Conservation (phyloP, 53 echinoderm and acorn worm species). For the Zoroaster sp. region DNA sequence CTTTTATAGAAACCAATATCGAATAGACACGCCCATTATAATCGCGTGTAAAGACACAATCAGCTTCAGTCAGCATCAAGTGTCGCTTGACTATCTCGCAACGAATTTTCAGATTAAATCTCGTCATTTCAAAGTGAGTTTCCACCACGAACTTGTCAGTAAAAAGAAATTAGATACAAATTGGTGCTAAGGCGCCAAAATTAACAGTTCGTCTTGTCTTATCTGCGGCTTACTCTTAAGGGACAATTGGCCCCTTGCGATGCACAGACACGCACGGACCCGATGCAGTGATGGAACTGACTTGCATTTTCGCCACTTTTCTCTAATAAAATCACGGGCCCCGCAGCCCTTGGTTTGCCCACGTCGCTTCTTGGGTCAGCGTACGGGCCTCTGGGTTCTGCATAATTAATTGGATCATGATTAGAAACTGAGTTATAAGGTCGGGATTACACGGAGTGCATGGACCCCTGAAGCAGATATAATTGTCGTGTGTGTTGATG, state of each 20-base stretch:
- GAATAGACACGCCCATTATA: no score
- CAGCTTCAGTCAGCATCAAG: not conserved
- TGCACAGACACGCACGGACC: slow-evolving; percentile 24
- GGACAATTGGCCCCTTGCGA: not conserved
- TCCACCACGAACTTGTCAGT: slow-evolving; percentile 7
- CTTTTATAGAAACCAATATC: no score
- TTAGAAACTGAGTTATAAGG: slow-evolving; percentile 9
- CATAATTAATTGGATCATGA: slow-evolving; percentile 53
- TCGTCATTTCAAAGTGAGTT: not conserved
- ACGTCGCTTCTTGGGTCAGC: not conserved
- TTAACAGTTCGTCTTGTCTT: slow-evolving; percentile 17
- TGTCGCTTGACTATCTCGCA: not conserved
- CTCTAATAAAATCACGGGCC: not conserved
- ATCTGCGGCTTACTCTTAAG: not conserved
- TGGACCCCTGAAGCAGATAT: not conserved
- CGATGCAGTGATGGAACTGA: not conserved
- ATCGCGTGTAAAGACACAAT: not conserved
- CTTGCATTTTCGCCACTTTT: not conserved
- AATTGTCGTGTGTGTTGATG: not conserved
- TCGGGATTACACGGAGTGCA: slow-evolving; percentile 15
- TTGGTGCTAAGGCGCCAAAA: slow-evolving; percentile 46
- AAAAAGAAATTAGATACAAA: slow-evolving; percentile 34
- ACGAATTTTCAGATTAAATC: not conserved
- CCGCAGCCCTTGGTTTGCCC: not conserved
- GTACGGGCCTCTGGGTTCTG: not conserved